phyloP scores from a whole-genome alignment of 2,797 vertebrate species.

The Anas bahamensis region DNA sequence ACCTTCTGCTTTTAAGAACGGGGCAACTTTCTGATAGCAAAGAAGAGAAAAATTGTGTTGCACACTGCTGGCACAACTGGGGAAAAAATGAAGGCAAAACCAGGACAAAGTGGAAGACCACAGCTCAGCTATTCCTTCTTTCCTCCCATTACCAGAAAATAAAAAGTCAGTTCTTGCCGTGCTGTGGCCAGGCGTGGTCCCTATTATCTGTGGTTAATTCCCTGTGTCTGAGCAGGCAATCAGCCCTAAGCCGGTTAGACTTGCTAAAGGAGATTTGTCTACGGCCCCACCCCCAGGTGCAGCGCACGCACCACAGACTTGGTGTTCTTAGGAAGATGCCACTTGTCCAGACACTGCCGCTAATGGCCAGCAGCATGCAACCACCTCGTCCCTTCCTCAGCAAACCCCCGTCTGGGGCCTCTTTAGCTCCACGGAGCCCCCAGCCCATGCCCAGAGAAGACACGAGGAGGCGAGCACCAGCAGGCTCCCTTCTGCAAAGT shows the following conservation, averaged over 20 bases:
- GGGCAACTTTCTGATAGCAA: not conserved
- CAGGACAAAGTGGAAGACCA: not conserved
- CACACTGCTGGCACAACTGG: not conserved
- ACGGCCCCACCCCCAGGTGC: not conserved
- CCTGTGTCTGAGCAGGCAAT: constrained; percentile 47
- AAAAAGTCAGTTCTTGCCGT: not conserved
- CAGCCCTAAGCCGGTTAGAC: constrained; percentile 3
- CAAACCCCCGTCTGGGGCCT: not conserved
- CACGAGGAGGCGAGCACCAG: rapidly evolving
- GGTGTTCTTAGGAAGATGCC: not conserved
- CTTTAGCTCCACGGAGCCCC: not conserved
- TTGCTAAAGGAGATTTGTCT: not conserved
- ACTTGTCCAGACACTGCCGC: not conserved
- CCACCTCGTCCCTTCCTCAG: not conserved
- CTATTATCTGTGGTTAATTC: constrained; percentile 31
- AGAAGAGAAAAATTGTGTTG: not conserved
- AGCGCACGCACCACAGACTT: not conserved
- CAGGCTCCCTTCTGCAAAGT: not conserved
- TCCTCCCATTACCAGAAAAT: not conserved
- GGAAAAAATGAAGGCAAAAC: not conserved
- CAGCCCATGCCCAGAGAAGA: not conserved
- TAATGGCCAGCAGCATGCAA: not conserved
- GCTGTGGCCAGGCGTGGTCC: not conserved
- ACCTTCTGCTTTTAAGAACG: not conserved
- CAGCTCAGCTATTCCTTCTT: not conserved